Percentiles rank a stretch among this genome's conserved stretches.
Evolutionary conservation across 1,140 invertebrate species (phyloP).

Genomic region (Lasioglossum albipes): DNA sequence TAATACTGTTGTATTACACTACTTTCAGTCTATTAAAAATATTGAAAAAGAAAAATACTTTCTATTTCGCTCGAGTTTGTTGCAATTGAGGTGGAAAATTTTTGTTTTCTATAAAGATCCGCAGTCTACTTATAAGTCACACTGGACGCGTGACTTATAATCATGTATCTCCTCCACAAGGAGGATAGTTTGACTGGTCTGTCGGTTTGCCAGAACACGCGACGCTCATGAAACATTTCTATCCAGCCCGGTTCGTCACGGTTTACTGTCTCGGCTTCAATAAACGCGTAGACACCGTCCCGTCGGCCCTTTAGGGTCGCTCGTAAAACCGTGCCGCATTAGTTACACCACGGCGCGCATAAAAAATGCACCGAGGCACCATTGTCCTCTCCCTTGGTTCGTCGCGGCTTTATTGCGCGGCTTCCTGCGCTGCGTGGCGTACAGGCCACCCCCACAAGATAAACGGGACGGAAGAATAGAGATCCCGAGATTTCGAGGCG

Average conservation of each 20-base stretch:
- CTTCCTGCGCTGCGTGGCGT: neutral
- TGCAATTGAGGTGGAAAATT: too few relatives aligned
- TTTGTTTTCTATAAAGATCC: too few relatives aligned
- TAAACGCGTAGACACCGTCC: conserved; percentile 1
- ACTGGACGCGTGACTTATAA: too few relatives aligned
- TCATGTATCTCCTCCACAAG: too few relatives aligned
- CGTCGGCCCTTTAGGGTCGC: conserved; percentile 15
- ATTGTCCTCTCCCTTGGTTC: conserved; percentile 46
- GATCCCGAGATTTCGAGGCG: neutral
- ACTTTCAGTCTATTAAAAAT: too few relatives aligned
- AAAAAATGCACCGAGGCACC: conserved; percentile 61
- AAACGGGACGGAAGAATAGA: neutral
- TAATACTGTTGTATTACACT: too few relatives aligned
- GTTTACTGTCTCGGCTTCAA: conserved; percentile 44
- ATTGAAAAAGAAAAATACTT: too few relatives aligned
- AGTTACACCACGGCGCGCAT: conserved; percentile 57
- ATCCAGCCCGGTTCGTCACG: conserved; percentile 27
- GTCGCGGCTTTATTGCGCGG: conserved; percentile 7
- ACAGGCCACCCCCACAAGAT: neutral
- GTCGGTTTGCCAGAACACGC: too few relatives aligned
- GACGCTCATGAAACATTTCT: conserved; percentile 58
- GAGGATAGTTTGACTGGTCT: too few relatives aligned
- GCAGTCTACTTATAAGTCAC: too few relatives aligned
- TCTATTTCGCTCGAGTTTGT: too few relatives aligned
- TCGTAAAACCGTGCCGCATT: conserved; percentile 57